These are phyloP conservation scores for Pilophorus perplexus DNA, from an alignment of 2,888 invertebrate species.

Conservation along the genomic window DNA sequence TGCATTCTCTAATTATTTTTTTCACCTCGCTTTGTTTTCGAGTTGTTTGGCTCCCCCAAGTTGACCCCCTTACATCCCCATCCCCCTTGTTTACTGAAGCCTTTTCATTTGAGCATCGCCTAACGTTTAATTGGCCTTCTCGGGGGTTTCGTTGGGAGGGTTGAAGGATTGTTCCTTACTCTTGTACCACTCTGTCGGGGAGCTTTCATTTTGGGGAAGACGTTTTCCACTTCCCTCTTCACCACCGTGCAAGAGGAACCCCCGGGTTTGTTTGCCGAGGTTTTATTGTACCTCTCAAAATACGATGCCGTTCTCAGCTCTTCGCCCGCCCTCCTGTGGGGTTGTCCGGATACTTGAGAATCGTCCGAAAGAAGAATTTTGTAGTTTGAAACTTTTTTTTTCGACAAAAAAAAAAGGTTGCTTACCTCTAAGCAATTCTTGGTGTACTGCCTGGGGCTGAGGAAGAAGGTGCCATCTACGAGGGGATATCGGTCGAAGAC, in stretches of 20 bases:
- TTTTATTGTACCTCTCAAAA: conserved; percentile 26
- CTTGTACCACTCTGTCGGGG: too few species aligned
- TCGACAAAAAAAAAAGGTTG: too few species aligned
- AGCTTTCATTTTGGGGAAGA: too few species aligned
- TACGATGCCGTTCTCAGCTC: conserved; percentile 9
- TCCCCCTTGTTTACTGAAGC: conserved; percentile 33
- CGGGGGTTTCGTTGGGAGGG: too few species aligned
- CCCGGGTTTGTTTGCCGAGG: conserved; percentile 23
- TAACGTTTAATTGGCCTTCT: conserved; percentile 38
- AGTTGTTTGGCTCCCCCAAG: conserved; percentile 14
- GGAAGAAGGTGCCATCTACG: conserved; percentile 96
- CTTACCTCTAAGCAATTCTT: conserved; percentile 82
- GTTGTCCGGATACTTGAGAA: too few species aligned
- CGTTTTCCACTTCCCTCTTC: neutral
- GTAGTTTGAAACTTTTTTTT: too few species aligned
- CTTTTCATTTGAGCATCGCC: conserved; percentile 38
- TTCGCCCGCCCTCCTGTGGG: too few species aligned
- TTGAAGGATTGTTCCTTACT: neutral
- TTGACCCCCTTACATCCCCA: too few species aligned
- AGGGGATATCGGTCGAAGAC: conserved; percentile 97
- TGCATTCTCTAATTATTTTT: conserved; percentile 30
- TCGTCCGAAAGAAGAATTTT: too few species aligned
- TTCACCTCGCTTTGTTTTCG: conserved; percentile 20
- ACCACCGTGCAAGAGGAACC: neutral
- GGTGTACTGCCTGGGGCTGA: conserved; percentile 89